Base-by-base conservation (phyloP, 2,888 invertebrate species). In the Caenorhabditis virilis region DNA sequence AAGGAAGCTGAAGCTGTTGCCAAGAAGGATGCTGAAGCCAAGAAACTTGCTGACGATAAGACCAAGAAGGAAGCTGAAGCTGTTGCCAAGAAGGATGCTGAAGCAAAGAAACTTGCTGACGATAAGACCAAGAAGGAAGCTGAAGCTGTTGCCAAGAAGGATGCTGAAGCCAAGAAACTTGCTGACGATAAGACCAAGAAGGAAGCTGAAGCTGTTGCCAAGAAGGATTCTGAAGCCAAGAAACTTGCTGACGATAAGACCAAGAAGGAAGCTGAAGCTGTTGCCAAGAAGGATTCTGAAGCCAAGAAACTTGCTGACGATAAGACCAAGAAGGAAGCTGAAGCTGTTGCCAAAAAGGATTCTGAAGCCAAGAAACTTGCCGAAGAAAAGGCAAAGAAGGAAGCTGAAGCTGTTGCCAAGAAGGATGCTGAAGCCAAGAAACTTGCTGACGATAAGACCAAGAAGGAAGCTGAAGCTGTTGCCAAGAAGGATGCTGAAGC, bases 41-140 rank as follows among this genome's bases (percentile, higher is more conserved):
- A n/a, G n/a, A n/a, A n/a, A n/a, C n/a, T n/a, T n/a, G n/a, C n/a
- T n/a, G n/a, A n/a, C n/a, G n/a, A n/a, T n/a, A n/a, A n/a, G n/a
- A n/a, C n/a, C n/a, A n/a, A n/a, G n/a, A n/a, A n/a, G n/a, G n/a
- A 42, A 26, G 6, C n/a, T 7, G 30, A 53, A 30, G 39, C 38
- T 46, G 18, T 46, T 49, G 42, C 43, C 7, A 49, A 49, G 48
- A 48, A 39, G 25, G 22, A n/a, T 6, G 39, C 1, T 16, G 42
- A 33, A 2, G 50, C 41, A 23, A 51, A 59, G 35, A 59, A 59
- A 25, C 13, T 30, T n/a, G 23, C 39, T n/a, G 16, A 20, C 9
- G 55, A 60, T 27, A 36, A 41, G 18, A 18, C 55, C 18, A 41
- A 51, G 36, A 46, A 56, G 18, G 51, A 30, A 18, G 61, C 56